Base-by-base conservation (phyloP, 2,888 invertebrate genomes). In the Endotricha flammealis region DNA sequence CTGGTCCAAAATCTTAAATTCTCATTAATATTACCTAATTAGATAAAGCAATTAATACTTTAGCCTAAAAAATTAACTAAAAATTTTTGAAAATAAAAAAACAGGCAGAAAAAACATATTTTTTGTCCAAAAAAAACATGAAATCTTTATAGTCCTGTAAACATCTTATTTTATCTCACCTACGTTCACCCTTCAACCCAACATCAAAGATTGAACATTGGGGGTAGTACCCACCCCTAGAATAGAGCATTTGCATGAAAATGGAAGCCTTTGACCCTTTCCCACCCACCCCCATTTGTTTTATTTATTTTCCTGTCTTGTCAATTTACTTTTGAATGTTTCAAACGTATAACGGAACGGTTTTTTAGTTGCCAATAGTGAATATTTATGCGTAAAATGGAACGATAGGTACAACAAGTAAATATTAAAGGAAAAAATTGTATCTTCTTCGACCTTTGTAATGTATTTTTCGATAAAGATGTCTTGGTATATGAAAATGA, bases 171-270 rank as follows among this genome's bases (percentile, higher is more conserved):
- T 46, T 46, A 48, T 48, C 41, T 42, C 43, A 52, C 52, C 51
- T 52, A 30, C 29, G 11, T 31, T 25, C 8, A 8, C 23, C 35
- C 30, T 8, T 17, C 32, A 14, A 13, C 22, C 24, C 31, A 34
- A 28, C 35, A 39, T 39, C 31, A 35, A 35, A 39, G 34, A 35
- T 39, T 39, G 38, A 39, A 31, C 13, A 20, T 11, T 47, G 50
- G 32, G 39, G 32, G 37, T 40, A 24, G 25, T 20, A n/a, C 17
- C 35, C 28, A 28, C 6, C 41, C 14, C 37, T 40, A 53, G 51
- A 59, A 62, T 63, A 48, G 53, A 51, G 47, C 60, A 61, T 64
- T 64, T 63, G 57, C 61, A 63, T 61, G 57, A 58, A 57, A 58
- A 64, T 55, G 41, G 60, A 41, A 47, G 42, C 48, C 41, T 43